These are phyloP conservation scores for Lophotis ruficrista DNA, from an alignment of 2,113 vertebrate genomes.

Conservation along the genomic window DNA sequence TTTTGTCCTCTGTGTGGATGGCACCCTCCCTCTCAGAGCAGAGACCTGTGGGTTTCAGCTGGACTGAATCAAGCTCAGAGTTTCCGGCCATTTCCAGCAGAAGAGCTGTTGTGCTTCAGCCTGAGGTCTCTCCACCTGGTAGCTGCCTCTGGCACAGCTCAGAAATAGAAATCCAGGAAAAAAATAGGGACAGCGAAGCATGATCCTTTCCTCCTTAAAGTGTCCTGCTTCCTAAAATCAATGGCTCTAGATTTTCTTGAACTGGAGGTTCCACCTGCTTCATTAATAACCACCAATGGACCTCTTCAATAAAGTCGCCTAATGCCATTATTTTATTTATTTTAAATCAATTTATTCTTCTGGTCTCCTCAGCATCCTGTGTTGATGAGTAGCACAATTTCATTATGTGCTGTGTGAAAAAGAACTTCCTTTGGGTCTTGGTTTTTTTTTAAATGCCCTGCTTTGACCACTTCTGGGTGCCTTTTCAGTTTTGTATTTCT, in stretches of 20 bases:
- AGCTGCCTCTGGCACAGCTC: neutral
- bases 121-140: neutral
- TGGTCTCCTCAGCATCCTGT: conserved; percentile 36
- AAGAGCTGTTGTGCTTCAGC: neutral
- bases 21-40: neutral
- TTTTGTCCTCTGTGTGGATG: neutral
- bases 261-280: neutral
- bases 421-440: neutral
- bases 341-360: neutral
- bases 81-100: neutral
- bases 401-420: conserved; percentile 22
- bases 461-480: neutral
- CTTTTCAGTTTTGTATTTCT: neutral
- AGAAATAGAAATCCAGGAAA: neutral
- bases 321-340: conserved; percentile 42
- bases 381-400: neutral
- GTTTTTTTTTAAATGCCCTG: neutral
- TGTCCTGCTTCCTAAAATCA: neutral
- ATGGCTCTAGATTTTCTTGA: neutral
- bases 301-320: neutral
- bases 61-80: neutral
- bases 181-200: neutral
- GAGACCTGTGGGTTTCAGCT: neutral
- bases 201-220: neutral
- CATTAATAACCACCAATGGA: conserved; percentile 19